Conservation (phyloP, 2,113 vertebrate genomes). For the Herpetotheres cachinnans region DNA sequence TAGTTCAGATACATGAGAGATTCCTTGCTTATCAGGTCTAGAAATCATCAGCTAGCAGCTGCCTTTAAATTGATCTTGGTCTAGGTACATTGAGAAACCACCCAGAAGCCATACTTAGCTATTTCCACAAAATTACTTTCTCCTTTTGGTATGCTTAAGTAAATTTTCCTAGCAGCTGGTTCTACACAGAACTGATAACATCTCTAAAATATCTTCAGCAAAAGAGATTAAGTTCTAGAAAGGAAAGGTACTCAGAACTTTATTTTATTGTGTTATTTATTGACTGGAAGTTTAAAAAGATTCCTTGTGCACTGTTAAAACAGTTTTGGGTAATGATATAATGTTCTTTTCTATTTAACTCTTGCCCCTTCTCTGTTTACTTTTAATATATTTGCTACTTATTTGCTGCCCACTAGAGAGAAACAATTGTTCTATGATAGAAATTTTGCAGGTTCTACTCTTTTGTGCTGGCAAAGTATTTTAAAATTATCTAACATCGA, state of each 20-base stretch:
- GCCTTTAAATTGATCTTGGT: conserved; percentile 72
- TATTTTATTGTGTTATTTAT: conserved; percentile 71
- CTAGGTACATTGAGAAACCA: conserved; percentile 63
- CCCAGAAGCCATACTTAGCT: conserved; percentile 17
- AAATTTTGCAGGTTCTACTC: neutral
- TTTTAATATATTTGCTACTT: neutral
- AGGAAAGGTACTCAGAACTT: conserved; percentile 58
- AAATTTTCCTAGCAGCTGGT: conserved; percentile 64
- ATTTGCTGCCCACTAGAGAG: neutral
- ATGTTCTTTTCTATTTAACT: conserved; percentile 59
- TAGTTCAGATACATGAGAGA: conserved; percentile 35
- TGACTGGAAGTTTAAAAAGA: conserved; percentile 67
- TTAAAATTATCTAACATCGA: neutral
- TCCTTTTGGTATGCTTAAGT: conserved; percentile 37
- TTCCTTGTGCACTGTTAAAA: conserved; percentile 60
- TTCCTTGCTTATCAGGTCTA: conserved; percentile 56
- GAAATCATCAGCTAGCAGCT: conserved; percentile 69
- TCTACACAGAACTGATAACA: conserved; percentile 61
- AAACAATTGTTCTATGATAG: neutral
- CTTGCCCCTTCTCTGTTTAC: conserved; percentile 5
- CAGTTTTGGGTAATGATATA: conserved; percentile 3
- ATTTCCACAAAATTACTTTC: conserved; percentile 59
- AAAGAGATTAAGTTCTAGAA: conserved; percentile 65
- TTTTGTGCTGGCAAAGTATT: conserved; percentile 7
- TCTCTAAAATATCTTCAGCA: conserved; percentile 60